Evolutionary conservation across 2,888 invertebrate genomes (phyloP).

Genomic region (Epinotia ramella): DNA sequence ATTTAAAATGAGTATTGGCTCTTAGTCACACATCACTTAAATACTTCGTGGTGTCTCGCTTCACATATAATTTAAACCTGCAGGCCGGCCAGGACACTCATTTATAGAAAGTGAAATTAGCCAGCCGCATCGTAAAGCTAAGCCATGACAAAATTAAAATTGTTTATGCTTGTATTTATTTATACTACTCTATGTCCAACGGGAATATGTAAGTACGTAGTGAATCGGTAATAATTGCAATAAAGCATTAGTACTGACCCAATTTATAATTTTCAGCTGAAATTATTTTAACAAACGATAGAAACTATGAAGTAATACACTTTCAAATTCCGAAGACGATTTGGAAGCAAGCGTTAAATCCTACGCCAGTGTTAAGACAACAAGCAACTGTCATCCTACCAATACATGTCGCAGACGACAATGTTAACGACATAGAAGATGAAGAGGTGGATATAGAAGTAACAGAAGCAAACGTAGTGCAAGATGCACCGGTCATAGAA

Average conservation of each 20-base stretch:
- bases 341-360: constrained; percentile 72
- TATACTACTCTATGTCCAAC: constrained; percentile 7
- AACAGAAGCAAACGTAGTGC: constrained; percentile 49
- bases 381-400: constrained; percentile 74
- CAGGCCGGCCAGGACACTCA: constrained; percentile 61
- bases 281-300: constrained; percentile 58
- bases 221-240: background rate
- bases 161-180: constrained; percentile 22
- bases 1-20: constrained; percentile 71
- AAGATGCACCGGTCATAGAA: constrained; percentile 54
- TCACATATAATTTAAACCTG: constrained; percentile 70
- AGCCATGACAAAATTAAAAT: constrained; percentile 32
- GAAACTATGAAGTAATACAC: constrained; percentile 67
- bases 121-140: constrained; percentile 28
- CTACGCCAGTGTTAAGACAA: constrained; percentile 75
- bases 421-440: constrained; percentile 53
- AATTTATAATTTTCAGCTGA: constrained; percentile 54
- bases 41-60: constrained; percentile 71
- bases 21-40: constrained; percentile 71
- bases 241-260: constrained; percentile 50
- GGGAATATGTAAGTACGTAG: constrained; percentile 28
- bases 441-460: constrained; percentile 57
- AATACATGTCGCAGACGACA: constrained; percentile 71
- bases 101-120: constrained; percentile 51
- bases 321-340: constrained; percentile 68